A percentile compares a stretch with the other conserved stretches of the same genome.
Conservation (phyloP, 37 sponge, comb jelly and placozoan genomes). For the Oopsacas minuta region DNA sequence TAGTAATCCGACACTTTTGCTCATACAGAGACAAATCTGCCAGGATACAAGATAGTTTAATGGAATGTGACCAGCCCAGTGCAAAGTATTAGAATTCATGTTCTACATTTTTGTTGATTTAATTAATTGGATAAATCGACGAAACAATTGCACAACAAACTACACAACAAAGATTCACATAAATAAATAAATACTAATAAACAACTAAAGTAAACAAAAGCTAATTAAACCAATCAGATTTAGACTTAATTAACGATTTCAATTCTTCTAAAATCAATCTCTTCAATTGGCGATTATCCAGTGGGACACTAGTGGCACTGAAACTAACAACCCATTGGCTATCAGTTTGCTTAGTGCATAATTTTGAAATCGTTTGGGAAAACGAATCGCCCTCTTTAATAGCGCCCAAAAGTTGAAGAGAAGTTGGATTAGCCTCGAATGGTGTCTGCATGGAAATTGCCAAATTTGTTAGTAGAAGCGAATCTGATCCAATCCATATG, state of each 20-base stretch:
- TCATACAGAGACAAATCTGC: too few relatives aligned
- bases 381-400: neutral
- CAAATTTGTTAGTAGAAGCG: neutral
- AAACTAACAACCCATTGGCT: neutral
- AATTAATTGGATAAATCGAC: too few relatives aligned
- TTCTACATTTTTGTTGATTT: too few relatives aligned
- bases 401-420: neutral
- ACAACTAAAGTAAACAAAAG: neutral
- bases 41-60: too few relatives aligned
- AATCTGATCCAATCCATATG: neutral
- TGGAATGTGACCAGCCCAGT: too few relatives aligned
- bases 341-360: neutral
- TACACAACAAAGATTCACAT: too few relatives aligned
- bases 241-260: neutral
- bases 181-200: too few relatives aligned
- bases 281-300: neutral
- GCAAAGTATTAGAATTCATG: too few relatives aligned
- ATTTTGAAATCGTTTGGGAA: neutral
- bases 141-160: too few relatives aligned
- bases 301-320: neutral
- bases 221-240: neutral
- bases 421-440: neutral
- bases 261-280: neutral
- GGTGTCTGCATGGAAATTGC: constrained; percentile 1
- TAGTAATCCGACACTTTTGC: too few relatives aligned